Evolutionary conservation across 2,888 invertebrate genomes (phyloP), one percentile per base, ranked within the genome.

Genomic region (Athalia cordata): DNA sequence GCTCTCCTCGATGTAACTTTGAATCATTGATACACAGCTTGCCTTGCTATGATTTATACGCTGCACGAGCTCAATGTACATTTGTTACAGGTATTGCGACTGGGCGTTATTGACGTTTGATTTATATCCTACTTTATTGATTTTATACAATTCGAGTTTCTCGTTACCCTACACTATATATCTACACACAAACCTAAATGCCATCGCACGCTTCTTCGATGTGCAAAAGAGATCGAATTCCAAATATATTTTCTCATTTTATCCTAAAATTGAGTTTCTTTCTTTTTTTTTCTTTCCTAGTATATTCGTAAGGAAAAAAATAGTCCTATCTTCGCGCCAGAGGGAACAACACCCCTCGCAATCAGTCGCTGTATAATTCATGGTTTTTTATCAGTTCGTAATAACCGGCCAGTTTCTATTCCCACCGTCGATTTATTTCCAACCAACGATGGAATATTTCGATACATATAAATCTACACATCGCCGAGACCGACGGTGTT

Each of bases 111-210:
- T 52, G 67, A 11, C 15, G 29, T 15, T 68, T 68, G 67, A 68
- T 68, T 68, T 52, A 68, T 68, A 11, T 52, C 11, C 43, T 5
- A 52, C 43, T 68, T 68, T 55, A 52, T 66, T 66, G 66, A 66
- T 66, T 49, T 15, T 2, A 66, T 65, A 49, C 13, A 29, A 29
- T 29, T 29, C 29, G 29, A 29, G 29, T 29, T 29, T 29, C 29
- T 29, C 29, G 29, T 29, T 29, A 29, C 29, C 29, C 29, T 29
- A 29, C 2, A 29, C 29, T 2, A 29, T 29, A 29, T 29, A 29
- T 29, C 2, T 4, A 13, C 5, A 49, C 7, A n/a, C 45, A 29
- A 1, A 29, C 29, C 29, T 29, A 29, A 29, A 45, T 13, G 49
- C 49, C 15, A 49, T 49, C 65, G 49, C 45, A n/a, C 11, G n/a